phyloP scores from a whole-genome alignment of 2,113 vertebrate genomes.

The Centropus bengalensis region DNA sequence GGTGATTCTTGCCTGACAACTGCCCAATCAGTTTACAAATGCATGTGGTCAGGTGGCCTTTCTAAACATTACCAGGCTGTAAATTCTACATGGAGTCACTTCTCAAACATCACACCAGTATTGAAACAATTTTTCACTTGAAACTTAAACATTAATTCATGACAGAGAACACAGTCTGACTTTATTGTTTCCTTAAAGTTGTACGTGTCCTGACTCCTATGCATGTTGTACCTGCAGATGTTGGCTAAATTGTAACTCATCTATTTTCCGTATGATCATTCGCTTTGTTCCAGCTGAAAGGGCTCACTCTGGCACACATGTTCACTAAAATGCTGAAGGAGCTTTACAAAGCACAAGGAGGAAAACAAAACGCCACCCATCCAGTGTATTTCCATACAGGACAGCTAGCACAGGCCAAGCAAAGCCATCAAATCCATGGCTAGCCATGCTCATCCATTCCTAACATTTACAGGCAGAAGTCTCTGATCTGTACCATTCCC shows the following conservation, averaged over 20 bases:
- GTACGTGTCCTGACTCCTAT: neutral
- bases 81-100: neutral
- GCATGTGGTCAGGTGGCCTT: neutral
- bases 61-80: neutral
- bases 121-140: neutral
- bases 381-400: neutral
- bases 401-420: neutral
- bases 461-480: neutral
- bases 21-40: neutral
- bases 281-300: neutral
- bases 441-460: neutral
- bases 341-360: neutral
- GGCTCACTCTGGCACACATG: neutral
- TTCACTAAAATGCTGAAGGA: neutral
- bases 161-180: neutral
- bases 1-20: neutral
- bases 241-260: neutral
- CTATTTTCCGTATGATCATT: neutral
- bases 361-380: neutral
- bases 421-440: neutral
- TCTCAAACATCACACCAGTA: neutral
- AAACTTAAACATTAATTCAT: neutral
- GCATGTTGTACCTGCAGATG: neutral
- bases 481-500: neutral
- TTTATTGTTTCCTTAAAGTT: neutral